Percentiles rank a stretch among this genome's conserved stretches.
Conservation (phyloP, 2,888 invertebrate genomes). For the Biston stratarius region DNA sequence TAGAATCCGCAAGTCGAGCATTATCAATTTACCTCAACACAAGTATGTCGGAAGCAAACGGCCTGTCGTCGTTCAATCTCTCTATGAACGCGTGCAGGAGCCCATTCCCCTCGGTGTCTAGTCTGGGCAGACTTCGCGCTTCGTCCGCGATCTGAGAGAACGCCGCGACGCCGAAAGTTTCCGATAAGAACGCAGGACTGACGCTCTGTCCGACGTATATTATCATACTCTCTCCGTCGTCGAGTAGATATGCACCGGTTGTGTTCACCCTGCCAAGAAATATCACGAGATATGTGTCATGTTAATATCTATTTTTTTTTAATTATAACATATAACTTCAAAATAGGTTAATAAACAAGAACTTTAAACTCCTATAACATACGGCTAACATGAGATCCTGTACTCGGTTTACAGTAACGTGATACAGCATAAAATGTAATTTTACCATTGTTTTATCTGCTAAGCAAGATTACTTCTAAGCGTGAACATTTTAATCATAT, state of each 20-base stretch:
- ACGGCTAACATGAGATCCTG: too few species aligned
- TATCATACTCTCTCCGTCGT: slow-evolving; percentile 93
- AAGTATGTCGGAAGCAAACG: slow-evolving; percentile 91
- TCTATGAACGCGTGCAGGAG: slow-evolving; percentile 92
- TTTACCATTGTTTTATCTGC: too few species aligned
- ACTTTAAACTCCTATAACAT: too few species aligned
- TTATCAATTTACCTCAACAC: slow-evolving; percentile 71
- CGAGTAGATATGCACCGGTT: slow-evolving; percentile 96
- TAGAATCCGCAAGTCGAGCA: background rate
- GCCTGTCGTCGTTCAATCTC: slow-evolving; percentile 94
- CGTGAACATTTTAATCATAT: too few species aligned
- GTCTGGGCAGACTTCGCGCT: slow-evolving; percentile 91
- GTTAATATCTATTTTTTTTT: too few species aligned
- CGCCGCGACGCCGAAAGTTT: slow-evolving; percentile 91
- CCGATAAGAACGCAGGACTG: slow-evolving; percentile 90
- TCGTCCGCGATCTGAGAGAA: slow-evolving; percentile 92
- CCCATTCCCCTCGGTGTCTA: slow-evolving; percentile 91
- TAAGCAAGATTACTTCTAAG: too few species aligned
- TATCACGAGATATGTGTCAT: background rate
- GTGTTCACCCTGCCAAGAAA: slow-evolving; percentile 86
- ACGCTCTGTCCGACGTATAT: slow-evolving; percentile 94
- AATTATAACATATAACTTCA: too few species aligned
- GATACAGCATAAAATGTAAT: too few species aligned
- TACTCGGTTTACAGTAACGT: too few species aligned
- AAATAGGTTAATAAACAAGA: too few species aligned